A percentile compares a stretch with the other conserved stretches of the same genome.
Evolutionary conservation across 2,888 invertebrate species (phyloP).

Genomic region (Liopterus haemorrhoidalis): DNA sequence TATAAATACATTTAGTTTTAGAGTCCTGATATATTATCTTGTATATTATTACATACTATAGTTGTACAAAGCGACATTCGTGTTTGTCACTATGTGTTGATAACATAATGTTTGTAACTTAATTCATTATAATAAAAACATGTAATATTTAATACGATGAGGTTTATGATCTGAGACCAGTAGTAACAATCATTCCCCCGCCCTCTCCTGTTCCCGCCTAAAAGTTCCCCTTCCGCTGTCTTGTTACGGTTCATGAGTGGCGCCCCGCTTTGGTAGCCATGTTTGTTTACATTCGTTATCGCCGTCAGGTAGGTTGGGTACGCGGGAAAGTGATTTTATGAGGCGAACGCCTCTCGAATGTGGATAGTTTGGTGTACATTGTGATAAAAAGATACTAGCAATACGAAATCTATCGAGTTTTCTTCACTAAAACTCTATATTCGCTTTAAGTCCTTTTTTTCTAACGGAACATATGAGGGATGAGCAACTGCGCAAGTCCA

Average conservation of each 20-base stretch:
- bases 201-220: slow-evolving; percentile 12
- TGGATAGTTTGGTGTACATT: background rate
- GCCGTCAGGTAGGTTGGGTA: slow-evolving; percentile 31
- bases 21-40: slow-evolving; percentile 27
- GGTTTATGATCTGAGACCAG: slow-evolving; percentile 17
- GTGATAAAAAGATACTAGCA: background rate
- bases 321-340: slow-evolving; percentile 8
- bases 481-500: slow-evolving; percentile 39
- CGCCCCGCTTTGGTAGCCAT: slow-evolving; percentile 36
- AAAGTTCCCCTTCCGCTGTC: slow-evolving; percentile 9
- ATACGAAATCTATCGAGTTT: too few species aligned
- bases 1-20: slow-evolving; percentile 25
- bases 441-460: slow-evolving; percentile 14
- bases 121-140: slow-evolving; percentile 37
- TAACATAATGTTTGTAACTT: slow-evolving; percentile 38
- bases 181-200: slow-evolving; percentile 7
- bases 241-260: slow-evolving; percentile 33
- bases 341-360: background rate
- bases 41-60: slow-evolving; percentile 36
- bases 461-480: slow-evolving; percentile 35
- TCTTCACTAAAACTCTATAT: too few species aligned
- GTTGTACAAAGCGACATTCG: slow-evolving; percentile 36
- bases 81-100: slow-evolving; percentile 30
- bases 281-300: slow-evolving; percentile 41
- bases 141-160: slow-evolving; percentile 28